Evolutionary conservation across 2,797 vertebrate genomes (phyloP).

Genomic region (Pristis pectinata): DNA sequence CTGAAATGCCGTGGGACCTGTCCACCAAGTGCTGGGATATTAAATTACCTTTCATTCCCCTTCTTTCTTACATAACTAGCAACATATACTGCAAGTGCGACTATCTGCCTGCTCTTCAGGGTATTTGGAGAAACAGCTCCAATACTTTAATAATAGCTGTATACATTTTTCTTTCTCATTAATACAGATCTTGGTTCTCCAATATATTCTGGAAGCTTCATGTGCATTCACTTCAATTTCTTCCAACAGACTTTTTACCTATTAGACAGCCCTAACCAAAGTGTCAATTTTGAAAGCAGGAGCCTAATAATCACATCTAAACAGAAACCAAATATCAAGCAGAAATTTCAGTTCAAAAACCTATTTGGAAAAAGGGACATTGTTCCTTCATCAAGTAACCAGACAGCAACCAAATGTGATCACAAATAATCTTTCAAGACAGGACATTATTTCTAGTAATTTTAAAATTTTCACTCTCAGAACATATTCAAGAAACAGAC

Average conservation of each 20-base stretch:
- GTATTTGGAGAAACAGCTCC: neutral
- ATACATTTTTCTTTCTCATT: neutral
- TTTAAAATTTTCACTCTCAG: neutral
- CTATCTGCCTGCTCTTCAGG: neutral
- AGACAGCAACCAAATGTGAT: neutral
- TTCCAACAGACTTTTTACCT: neutral
- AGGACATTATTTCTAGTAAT: neutral
- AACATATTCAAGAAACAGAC: neutral
- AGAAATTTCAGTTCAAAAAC: neutral
- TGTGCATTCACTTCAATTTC: neutral
- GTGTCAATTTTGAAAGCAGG: neutral
- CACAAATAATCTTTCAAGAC: neutral
- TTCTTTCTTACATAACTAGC: neutral
- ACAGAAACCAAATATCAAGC: neutral
- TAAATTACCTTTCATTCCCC: neutral
- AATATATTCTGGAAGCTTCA: neutral
- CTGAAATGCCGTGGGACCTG: too few species aligned
- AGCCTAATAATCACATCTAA: neutral
- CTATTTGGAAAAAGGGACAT: neutral
- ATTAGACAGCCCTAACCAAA: neutral
- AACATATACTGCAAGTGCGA: neutral
- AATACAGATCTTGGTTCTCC: neutral
- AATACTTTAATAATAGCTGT: too few species aligned
- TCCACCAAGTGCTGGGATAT: too few species aligned
- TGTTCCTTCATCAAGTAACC: neutral